A percentile compares a stretch with the other conserved stretches of the same genome.
phyloP scores from a whole-genome alignment of 2,888 invertebrate genomes.

The Ceraclea dissimilis region DNA sequence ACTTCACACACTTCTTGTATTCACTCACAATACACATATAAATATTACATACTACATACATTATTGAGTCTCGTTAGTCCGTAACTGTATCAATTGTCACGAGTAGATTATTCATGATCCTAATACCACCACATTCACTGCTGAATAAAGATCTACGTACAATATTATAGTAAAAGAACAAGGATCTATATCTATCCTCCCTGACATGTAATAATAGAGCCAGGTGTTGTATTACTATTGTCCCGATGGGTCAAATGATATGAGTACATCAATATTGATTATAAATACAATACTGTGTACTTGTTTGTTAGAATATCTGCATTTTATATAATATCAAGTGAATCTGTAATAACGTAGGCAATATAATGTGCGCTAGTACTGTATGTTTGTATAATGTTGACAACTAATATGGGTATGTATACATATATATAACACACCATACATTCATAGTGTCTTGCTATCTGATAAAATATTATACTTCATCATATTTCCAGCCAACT shows the following conservation, averaged over 20 bases:
- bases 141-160: not conserved
- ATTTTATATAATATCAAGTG: no score
- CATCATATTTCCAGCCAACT: conserved; percentile 13
- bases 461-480: conserved; percentile 15
- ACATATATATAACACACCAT: not conserved
- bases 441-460: conserved; percentile 7
- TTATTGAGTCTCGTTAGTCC: conserved; percentile 3
- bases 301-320: no score
- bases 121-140: not conserved
- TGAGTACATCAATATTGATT: no score
- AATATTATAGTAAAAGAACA: no score
- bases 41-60: not conserved
- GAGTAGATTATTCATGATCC: no score
- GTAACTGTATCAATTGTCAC: not conserved
- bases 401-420: not conserved
- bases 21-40: conserved; percentile 1
- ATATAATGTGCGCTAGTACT: no score
- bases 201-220: no score
- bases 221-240: no score
- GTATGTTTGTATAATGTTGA: not conserved
- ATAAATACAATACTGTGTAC: no score
- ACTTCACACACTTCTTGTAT: conserved; percentile 19
- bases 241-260: no score
- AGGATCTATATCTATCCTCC: no score
- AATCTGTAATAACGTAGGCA: no score